Conservation (phyloP, 1,140 invertebrate genomes). For the Pogonomyrmex barbatus region DNA sequence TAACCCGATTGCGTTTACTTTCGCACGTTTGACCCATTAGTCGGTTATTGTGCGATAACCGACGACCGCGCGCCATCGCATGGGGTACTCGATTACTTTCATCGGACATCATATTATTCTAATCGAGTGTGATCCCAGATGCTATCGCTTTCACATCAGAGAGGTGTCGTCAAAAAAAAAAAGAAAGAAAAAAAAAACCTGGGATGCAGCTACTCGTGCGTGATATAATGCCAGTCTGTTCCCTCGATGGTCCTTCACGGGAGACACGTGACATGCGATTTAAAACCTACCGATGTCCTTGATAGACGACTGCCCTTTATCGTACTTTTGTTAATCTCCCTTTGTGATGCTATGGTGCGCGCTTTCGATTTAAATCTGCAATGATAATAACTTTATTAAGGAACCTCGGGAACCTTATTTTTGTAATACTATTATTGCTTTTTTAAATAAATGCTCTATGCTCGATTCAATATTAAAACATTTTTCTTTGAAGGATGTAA, state of each 20-base stretch:
- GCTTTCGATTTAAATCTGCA: constrained; percentile 7
- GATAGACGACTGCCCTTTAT: constrained; percentile 8
- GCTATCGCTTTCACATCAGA: constrained; percentile 46
- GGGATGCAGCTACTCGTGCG: constrained; percentile 44
- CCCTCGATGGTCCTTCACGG: constrained; percentile 43
- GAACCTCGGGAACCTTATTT: not conserved
- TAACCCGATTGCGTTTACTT: constrained; percentile 77
- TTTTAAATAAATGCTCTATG: not conserved
- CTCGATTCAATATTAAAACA: not conserved
- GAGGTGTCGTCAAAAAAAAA: not conserved
- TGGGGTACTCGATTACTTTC: constrained; percentile 60
- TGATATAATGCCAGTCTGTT: constrained; percentile 61
- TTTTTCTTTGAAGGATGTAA: too few species aligned
- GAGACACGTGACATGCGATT: constrained; percentile 46
- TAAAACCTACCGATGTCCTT: constrained; percentile 35
- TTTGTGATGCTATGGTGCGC: not conserved
- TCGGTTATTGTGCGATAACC: constrained; percentile 5
- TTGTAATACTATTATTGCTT: not conserved
- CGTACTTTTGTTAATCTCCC: constrained; percentile 8
- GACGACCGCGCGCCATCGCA: not conserved
- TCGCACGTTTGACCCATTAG: constrained; percentile 80
- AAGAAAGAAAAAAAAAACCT: constrained; percentile 32
- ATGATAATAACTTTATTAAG: constrained; percentile 29
- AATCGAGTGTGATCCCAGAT: constrained; percentile 48
- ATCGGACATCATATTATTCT: constrained; percentile 42